phyloP scores from a whole-genome alignment of 1,140 invertebrate species.

The Scaptodrosophila lebanonensis region DNA sequence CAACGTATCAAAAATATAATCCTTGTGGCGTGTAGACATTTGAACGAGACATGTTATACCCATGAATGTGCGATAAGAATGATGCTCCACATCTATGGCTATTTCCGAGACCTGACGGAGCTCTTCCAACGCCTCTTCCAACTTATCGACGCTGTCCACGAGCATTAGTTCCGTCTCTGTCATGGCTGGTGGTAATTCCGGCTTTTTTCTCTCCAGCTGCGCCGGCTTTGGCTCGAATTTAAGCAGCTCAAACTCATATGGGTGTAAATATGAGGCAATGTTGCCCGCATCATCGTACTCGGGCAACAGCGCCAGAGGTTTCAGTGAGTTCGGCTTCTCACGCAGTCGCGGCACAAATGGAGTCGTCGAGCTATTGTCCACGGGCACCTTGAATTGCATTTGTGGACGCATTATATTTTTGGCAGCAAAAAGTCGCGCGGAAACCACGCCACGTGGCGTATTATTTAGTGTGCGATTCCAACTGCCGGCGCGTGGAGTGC shows the following conservation, averaged over 20 bases:
- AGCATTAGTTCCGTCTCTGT: constrained; percentile 83
- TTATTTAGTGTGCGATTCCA: constrained; percentile 54
- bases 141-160: constrained; percentile 82
- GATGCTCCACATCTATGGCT: constrained; percentile 93
- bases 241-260: constrained; percentile 92
- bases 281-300: constrained; percentile 82
- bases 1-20: constrained; percentile 96
- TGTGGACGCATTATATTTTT: constrained; percentile 90
- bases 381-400: constrained; percentile 88
- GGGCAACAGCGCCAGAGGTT: constrained; percentile 86
- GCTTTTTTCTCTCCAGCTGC: constrained; percentile 77
- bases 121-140: constrained; percentile 83
- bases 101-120: constrained; percentile 83
- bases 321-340: constrained; percentile 92
- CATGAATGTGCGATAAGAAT: constrained; percentile 89
- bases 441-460: constrained; percentile 30
- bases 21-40: constrained; percentile 90
- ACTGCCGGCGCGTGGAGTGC: constrained; percentile 60
- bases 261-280: constrained; percentile 86
- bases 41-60: constrained; percentile 96
- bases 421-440: constrained; percentile 81
- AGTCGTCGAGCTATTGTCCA: constrained; percentile 86
- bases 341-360: constrained; percentile 90
- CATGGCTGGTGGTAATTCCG: constrained; percentile 78
- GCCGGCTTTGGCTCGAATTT: constrained; percentile 80